Conservation (phyloP, 2,797 vertebrate genomes). For the Pangasius larnaudii region DNA sequence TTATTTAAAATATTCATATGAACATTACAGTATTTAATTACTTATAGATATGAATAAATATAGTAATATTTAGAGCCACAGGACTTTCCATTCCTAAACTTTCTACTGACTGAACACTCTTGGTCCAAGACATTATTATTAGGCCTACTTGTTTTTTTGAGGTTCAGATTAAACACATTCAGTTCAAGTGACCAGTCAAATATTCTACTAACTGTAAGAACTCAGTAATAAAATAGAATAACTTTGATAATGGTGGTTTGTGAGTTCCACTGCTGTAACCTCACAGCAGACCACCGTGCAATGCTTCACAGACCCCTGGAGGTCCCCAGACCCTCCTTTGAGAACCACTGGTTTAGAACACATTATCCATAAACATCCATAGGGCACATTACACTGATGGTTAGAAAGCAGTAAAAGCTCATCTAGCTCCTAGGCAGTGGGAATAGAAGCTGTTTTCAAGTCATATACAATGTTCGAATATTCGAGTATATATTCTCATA, state of each 20-base stretch:
- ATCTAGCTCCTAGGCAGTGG: not conserved
- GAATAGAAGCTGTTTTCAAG: not conserved
- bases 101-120: not conserved
- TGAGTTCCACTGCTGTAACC: not conserved
- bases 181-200: not conserved
- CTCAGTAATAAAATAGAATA: not conserved
- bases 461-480: not conserved
- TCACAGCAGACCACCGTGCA: not conserved
- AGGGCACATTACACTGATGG: not conserved
- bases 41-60: not conserved
- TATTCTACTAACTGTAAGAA: not conserved
- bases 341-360: not conserved
- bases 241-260: not conserved
- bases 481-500: too few species aligned
- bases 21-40: slow-evolving; percentile 3
- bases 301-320: not conserved
- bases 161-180: not conserved
- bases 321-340: not conserved
- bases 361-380: not conserved
- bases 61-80: not conserved
- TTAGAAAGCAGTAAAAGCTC: not conserved
- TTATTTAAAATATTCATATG: not conserved
- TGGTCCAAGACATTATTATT: not conserved
- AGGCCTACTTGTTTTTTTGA: not conserved
- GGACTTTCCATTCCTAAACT: not conserved